Conservation (phyloP, 2,113 vertebrate species). For the Alectura lathami region DNA sequence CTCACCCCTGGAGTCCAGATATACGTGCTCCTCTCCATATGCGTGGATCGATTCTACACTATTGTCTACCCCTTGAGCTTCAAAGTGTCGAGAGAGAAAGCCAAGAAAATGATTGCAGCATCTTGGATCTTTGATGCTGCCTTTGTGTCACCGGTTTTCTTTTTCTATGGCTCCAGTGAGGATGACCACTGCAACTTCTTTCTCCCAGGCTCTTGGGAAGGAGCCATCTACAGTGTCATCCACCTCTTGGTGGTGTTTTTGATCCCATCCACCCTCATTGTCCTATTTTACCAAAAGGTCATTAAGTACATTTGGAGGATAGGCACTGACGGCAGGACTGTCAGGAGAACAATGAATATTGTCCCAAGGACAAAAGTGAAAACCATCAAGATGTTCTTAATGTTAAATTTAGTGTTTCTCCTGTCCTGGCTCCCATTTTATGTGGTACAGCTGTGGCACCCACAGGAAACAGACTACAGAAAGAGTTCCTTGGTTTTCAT, state of each 20-base stretch:
- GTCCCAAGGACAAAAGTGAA: conserved; percentile 96
- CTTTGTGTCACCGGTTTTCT: conserved; percentile 82
- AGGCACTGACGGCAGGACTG: conserved; percentile 82
- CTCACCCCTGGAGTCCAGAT: conserved; percentile 88
- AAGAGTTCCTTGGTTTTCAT: conserved; percentile 84
- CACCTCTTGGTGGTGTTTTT: conserved; percentile 85
- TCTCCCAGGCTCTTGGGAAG: conserved; percentile 82
- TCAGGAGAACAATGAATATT: conserved; percentile 90
- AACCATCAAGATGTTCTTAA: conserved; percentile 95
- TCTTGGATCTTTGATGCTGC: conserved; percentile 85
- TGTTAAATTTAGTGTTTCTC: conserved; percentile 86
- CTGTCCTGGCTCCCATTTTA: conserved; percentile 92
- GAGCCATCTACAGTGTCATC: conserved; percentile 73
- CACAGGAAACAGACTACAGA: conserved; percentile 72
- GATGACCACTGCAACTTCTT: conserved; percentile 86
- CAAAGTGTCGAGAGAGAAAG: conserved; percentile 93
- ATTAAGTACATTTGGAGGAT: conserved; percentile 94
- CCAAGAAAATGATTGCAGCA: conserved; percentile 90
- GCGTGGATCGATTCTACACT: conserved; percentile 91
- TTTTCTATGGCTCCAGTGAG: conserved; percentile 80
- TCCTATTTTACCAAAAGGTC: conserved; percentile 90
- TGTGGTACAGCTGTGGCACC: conserved; percentile 89
- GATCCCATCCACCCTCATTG: conserved; percentile 81
- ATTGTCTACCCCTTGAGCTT: conserved; percentile 93
- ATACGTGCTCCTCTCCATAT: conserved; percentile 89